phyloP scores from a whole-genome alignment of 2,113 vertebrate genomes.

The Cinclus cinclus region DNA sequence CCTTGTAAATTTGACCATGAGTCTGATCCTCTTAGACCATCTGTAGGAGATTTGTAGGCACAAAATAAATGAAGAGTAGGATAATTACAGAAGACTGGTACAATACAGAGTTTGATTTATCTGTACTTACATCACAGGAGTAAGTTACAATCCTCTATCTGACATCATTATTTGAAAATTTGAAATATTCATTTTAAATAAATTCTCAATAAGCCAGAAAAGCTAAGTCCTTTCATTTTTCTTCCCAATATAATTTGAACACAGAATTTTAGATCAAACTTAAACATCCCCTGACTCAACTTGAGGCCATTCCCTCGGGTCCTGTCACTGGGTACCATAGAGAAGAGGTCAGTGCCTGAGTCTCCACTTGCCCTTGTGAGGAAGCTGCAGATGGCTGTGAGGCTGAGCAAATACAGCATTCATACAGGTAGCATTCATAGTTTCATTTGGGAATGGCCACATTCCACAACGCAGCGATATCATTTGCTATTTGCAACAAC shows the following conservation, averaged over 20 bases:
- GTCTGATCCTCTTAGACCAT: neutral
- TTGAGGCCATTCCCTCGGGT: neutral
- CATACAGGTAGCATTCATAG: neutral
- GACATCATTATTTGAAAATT: neutral
- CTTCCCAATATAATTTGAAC: neutral
- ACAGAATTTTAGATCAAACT: neutral
- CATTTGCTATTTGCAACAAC: neutral
- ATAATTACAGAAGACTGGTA: neutral
- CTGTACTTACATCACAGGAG: neutral
- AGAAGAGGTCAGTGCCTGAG: neutral
- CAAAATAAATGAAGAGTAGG: neutral
- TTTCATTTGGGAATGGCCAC: neutral
- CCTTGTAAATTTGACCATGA: neutral
- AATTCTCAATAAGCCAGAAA: neutral
- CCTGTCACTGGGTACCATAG: neutral
- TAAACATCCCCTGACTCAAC: fast-evolving
- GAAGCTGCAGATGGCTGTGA: neutral
- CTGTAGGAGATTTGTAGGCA: neutral
- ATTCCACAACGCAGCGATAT: neutral
- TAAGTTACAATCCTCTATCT: neutral
- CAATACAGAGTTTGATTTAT: neutral
- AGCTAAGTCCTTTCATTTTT: neutral
- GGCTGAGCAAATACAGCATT: neutral
- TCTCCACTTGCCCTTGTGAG: neutral
- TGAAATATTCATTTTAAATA: neutral